Percentiles rank a stretch among this genome's conserved stretches.
These are phyloP conservation scores for Vespertilio murinus DNA, from an alignment of 2,797 vertebrate genomes.

Conservation along the genomic window DNA sequence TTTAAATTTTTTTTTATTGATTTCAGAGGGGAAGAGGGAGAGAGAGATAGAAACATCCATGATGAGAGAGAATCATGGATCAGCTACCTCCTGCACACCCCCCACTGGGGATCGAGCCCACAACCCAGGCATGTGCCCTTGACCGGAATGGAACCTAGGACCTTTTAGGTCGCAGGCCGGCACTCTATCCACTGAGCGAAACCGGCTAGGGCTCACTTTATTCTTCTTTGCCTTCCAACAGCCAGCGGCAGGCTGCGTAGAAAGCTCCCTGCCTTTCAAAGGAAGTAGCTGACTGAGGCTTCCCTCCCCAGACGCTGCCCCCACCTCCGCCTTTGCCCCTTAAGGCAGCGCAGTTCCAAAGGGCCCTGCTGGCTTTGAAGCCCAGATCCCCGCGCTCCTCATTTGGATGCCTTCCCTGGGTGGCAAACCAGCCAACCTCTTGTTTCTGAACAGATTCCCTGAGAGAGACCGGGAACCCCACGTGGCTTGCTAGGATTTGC, in stretches of 20 bases:
- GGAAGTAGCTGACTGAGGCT: neutral
- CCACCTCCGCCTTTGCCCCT: neutral
- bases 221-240: neutral
- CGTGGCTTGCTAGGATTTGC: neutral
- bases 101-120: too few species aligned
- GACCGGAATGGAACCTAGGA: too few species aligned
- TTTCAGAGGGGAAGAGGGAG: too few species aligned
- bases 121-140: too few species aligned
- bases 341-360: neutral
- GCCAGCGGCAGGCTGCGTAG: neutral
- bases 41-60: too few species aligned
- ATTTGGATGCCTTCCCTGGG: neutral
- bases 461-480: neutral
- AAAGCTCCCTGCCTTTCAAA: neutral
- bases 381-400: neutral
- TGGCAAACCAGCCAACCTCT: neutral
- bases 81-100: too few species aligned
- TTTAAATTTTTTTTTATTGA: too few species aligned
- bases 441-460: constrained; percentile 16
- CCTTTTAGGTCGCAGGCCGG: too few species aligned
- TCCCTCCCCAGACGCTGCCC: neutral
- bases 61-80: too few species aligned
- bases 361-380: neutral
- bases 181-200: too few species aligned
- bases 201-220: too few species aligned